phyloP scores from a whole-genome alignment of 2,888 invertebrate genomes.

The Tiliacea aurago region DNA sequence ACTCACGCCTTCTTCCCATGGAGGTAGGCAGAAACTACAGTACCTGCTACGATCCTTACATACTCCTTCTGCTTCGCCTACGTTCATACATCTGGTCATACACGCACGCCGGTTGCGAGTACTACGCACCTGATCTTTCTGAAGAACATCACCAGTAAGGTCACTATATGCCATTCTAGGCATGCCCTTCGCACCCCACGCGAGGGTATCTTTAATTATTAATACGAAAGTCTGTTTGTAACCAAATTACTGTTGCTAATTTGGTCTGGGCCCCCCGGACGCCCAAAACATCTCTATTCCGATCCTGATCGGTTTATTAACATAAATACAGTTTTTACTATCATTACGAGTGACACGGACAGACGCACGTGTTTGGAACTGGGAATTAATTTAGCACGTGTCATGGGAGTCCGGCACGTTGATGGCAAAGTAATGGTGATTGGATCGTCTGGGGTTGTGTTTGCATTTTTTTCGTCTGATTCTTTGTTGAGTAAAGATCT shows the following conservation, averaged over 20 bases:
- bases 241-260: constrained; percentile 4
- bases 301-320: constrained; percentile 22
- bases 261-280: background rate
- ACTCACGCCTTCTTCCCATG: no score
- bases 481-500: background rate
- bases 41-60: no score
- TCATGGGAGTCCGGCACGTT: constrained; percentile 46
- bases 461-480: constrained; percentile 1
- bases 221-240: background rate
- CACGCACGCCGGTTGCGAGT: no score
- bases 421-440: constrained; percentile 52
- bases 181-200: no score
- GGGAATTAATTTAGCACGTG: constrained; percentile 61
- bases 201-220: background rate
- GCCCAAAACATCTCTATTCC: constrained; percentile 22
- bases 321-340: constrained; percentile 55
- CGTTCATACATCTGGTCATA: no score
- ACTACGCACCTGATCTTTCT: no score
- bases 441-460: constrained; percentile 24
- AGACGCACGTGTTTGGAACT: constrained; percentile 55
- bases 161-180: no score
- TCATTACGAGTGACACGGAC: constrained; percentile 53
- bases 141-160: no score
- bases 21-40: no score
- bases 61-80: no score